Evolutionary conservation across 2,888 invertebrate genomes (phyloP), one percentile per base, ranked within the genome.

Genomic region (Aplocera efformata): DNA sequence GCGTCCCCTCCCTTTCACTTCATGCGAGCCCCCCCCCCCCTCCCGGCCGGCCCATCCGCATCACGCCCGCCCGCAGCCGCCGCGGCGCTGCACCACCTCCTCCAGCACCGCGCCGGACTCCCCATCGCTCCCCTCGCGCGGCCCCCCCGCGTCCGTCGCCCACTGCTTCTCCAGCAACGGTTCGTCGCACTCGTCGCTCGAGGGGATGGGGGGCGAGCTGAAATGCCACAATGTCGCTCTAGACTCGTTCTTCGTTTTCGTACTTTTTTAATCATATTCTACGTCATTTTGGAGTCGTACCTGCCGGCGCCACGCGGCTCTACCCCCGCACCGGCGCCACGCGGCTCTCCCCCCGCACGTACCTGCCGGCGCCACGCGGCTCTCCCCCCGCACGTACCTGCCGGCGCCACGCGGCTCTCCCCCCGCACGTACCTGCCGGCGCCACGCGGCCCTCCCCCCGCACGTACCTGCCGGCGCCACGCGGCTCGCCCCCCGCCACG

Each of bases 401-500:
- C 6, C 3, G 20, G 3, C 20, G 6, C 20, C 20, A 7, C 33
- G 30, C 11, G 44, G 23, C 58, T 50, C 6, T 27, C 39, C 6
- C 41, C 53, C 5, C 67, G 48, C 1, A 53, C 26, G 1, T 75
- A 67, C 27, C 76, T 79, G 38, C 76, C 68, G 7, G 79, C 72
- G 0, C 58, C 42, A 21, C 77, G 71, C 1, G 0, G 73, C 75
- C 7, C 67, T 58, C 7, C 78, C 76, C 0, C 75, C 66, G 1
- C 79, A 77, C 0, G 0, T 73, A 60, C 32, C 62, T 72, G 38
- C 85, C 84, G 25, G 80, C 55, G 9, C 72, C 95, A 93, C 37
- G 93, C 75, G 21, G 97, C 93, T 75, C 98, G 98, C 32, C 94
- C 90, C 7, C n/a, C n/a, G 72, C 63, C 0, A 83, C 77, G 0